Percentiles rank a stretch among this genome's conserved stretches.
These are phyloP conservation scores for Picathartes gymnocephalus DNA, from an alignment of 2,113 vertebrate species.

Conservation along the genomic window DNA sequence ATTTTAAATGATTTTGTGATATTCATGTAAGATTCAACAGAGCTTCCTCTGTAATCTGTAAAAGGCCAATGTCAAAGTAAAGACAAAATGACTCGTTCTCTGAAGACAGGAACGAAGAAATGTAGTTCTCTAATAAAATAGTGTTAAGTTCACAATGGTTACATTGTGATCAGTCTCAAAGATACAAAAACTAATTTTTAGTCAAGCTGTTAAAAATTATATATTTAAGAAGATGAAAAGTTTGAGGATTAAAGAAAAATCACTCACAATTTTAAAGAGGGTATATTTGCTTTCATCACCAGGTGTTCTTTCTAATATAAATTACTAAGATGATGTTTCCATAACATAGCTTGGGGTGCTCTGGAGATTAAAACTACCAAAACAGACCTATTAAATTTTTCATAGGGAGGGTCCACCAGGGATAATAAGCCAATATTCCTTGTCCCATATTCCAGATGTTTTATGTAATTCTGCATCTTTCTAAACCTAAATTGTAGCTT, in stretches of 20 bases:
- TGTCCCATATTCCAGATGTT: slow-evolving; percentile 96
- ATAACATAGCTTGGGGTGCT: slow-evolving; percentile 88
- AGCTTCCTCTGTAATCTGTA: slow-evolving; percentile 45
- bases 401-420: slow-evolving; percentile 90
- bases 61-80: slow-evolving; percentile 62
- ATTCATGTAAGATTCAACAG: slow-evolving; percentile 43
- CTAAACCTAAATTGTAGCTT: slow-evolving; percentile 84
- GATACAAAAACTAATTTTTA: slow-evolving; percentile 68
- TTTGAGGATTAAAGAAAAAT: slow-evolving; percentile 71
- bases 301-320: slow-evolving; percentile 93
- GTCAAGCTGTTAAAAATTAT: slow-evolving; percentile 61
- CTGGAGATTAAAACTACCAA: slow-evolving; percentile 92
- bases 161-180: slow-evolving; percentile 59
- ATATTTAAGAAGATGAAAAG: slow-evolving; percentile 72
- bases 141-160: slow-evolving; percentile 61
- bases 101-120: slow-evolving; percentile 48
- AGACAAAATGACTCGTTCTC: slow-evolving; percentile 62
- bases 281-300: slow-evolving; percentile 87
- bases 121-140: slow-evolving; percentile 53
- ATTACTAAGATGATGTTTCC: slow-evolving; percentile 94
- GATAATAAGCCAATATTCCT: slow-evolving; percentile 96
- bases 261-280: slow-evolving; percentile 69
- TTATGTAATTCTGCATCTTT: slow-evolving; percentile 89
- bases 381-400: slow-evolving; percentile 99
- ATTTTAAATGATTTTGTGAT: slow-evolving; percentile 50